Conservation (phyloP, 2,888 invertebrate genomes). For the Leucophenga montana region DNA sequence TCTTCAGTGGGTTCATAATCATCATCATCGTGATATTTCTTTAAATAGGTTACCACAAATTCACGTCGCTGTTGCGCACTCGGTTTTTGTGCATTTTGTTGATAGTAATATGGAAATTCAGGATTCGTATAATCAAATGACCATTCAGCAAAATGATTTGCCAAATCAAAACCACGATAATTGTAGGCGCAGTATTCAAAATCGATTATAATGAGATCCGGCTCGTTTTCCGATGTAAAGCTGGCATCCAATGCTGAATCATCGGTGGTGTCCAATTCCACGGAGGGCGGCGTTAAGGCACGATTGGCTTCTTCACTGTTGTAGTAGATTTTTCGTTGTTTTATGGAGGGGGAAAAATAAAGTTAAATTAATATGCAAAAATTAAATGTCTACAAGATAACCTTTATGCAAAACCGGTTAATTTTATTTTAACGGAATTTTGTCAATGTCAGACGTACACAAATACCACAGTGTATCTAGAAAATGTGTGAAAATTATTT, state of each 20-base stretch:
- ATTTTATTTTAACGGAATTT: constrained; percentile 42
- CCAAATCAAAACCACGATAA: constrained; percentile 92
- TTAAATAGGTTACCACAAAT: constrained; percentile 69
- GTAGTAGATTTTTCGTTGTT: constrained; percentile 26
- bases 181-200: constrained; percentile 98
- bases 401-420: constrained; percentile 40
- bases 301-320: not conserved
- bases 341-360: constrained; percentile 28
- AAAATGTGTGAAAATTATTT: constrained; percentile 29
- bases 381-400: constrained; percentile 41
- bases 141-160: constrained; percentile 96
- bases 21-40: constrained; percentile 60
- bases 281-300: constrained; percentile 44
- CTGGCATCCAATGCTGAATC: constrained; percentile 65
- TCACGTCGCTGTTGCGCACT: constrained; percentile 78
- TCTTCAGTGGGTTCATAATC: constrained; percentile 74
- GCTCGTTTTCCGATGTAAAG: constrained; percentile 66
- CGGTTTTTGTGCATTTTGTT: constrained; percentile 81
- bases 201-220: constrained; percentile 86
- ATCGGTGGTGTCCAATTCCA: constrained; percentile 64
- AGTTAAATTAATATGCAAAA: constrained; percentile 3
- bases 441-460: constrained; percentile 11
- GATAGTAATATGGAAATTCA: constrained; percentile 84
- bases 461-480: constrained; percentile 22
- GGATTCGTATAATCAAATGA: constrained; percentile 88